A percentile compares a stretch with the other conserved stretches of the same genome.
Evolutionary conservation across 2,888 invertebrate species (phyloP).

Genomic region (Adelognathus sp.): DNA sequence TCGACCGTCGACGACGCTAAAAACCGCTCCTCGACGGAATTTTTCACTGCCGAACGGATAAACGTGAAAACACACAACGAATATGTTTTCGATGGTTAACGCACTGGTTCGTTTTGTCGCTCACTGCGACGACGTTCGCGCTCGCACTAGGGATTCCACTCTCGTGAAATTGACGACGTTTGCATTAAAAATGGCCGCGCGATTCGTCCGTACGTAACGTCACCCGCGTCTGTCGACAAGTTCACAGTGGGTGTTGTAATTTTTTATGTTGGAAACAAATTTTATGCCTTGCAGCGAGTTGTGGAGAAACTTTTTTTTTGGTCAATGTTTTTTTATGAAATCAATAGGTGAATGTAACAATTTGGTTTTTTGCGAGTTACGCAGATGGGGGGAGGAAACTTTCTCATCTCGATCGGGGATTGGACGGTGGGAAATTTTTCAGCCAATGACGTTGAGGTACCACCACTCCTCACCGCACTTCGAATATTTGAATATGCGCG

Average conservation of each 20-base stretch:
- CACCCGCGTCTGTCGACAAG: background rate
- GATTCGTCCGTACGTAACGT: background rate
- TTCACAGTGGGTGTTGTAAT: background rate
- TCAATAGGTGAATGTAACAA: background rate
- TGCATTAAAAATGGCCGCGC: conserved; percentile 64
- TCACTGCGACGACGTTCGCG: conserved; percentile 32
- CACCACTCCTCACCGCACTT: conserved; percentile 2
- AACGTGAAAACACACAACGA: background rate
- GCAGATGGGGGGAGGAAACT: background rate
- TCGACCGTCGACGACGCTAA: background rate
- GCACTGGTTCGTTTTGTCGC: background rate
- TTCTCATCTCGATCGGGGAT: conserved; percentile 4
- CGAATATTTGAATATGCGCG: background rate
- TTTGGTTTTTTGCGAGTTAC: background rate
- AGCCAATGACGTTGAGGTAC: conserved; percentile 8
- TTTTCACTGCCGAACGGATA: background rate
- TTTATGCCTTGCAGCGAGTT: background rate
- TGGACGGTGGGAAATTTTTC: conserved; percentile 22
- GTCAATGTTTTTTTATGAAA: background rate
- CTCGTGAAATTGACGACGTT: conserved; percentile 62
- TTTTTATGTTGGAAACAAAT: background rate
- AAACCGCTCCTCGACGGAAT: background rate
- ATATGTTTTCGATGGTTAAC: too few species aligned
- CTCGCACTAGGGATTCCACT: conserved; percentile 34
- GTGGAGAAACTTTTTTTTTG: background rate